These are phyloP conservation scores for Listronotus bonariensis DNA, from an alignment of 1,140 invertebrate species.

Conservation along the genomic window DNA sequence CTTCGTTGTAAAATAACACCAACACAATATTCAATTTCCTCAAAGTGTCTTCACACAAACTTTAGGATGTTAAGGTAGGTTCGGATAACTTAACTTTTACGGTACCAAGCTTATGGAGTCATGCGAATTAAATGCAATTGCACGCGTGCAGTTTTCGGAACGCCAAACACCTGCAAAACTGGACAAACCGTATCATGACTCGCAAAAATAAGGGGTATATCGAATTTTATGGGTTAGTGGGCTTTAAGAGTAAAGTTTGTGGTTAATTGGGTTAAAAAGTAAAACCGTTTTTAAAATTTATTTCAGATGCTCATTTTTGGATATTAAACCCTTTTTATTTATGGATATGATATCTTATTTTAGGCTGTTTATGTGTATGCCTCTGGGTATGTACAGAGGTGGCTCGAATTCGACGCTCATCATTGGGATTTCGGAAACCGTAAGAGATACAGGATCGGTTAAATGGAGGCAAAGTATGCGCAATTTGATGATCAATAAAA, in stretches of 20 bases:
- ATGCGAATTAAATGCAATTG: slow-evolving; percentile 30
- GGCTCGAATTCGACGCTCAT: too few species aligned
- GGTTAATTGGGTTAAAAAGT: not conserved
- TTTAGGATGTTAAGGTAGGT: slow-evolving; percentile 21
- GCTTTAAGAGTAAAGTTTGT: slow-evolving; percentile 2
- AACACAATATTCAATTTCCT: not conserved
- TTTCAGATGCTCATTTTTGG: too few species aligned
- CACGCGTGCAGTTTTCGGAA: slow-evolving; percentile 14
- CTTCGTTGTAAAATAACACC: too few species aligned
- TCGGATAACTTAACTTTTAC: slow-evolving; percentile 20
- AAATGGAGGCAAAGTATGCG: too few species aligned
- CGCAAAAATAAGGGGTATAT: slow-evolving; percentile 14
- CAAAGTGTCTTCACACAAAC: slow-evolving; percentile 13
- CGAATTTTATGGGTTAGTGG: slow-evolving; percentile 22
- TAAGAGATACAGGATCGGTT: too few species aligned
- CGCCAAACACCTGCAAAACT: not conserved
- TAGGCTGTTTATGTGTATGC: too few species aligned
- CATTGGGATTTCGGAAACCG: too few species aligned
- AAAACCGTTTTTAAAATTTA: too few species aligned
- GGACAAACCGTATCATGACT: not conserved
- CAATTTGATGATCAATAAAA: too few species aligned
- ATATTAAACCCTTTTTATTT: too few species aligned
- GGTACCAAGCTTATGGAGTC: slow-evolving; percentile 9
- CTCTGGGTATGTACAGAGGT: too few species aligned
- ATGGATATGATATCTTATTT: too few species aligned